These are phyloP conservation scores for Vultur gryphus DNA, from an alignment of 2,797 vertebrate genomes.

Conservation along the genomic window DNA sequence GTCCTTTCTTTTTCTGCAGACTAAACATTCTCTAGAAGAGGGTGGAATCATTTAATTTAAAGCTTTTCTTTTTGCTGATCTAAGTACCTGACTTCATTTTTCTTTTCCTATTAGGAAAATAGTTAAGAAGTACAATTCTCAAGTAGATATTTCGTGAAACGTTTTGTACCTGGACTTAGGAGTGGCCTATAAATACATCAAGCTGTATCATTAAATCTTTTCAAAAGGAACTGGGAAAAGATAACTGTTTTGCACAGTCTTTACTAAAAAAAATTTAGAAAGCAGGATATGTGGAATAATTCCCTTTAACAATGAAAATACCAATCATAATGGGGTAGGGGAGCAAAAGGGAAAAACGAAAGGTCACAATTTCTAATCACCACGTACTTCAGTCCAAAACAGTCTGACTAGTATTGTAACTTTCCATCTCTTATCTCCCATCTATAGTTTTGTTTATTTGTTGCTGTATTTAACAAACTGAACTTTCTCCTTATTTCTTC, in stretches of 20 bases:
- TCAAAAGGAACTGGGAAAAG: neutral
- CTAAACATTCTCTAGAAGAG: neutral
- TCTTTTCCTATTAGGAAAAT: neutral
- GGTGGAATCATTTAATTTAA: neutral
- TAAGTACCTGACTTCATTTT: neutral
- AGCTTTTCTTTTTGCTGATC: neutral
- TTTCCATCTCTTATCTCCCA: neutral
- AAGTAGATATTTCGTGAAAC: neutral
- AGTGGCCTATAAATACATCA: neutral
- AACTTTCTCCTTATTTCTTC: neutral
- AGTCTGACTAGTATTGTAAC: neutral
- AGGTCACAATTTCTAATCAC: neutral
- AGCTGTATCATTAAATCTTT: neutral
- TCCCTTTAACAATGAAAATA: neutral
- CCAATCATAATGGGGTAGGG: neutral
- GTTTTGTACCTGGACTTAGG: neutral
- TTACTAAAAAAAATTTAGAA: neutral
- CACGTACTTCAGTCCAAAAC: neutral
- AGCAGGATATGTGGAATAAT: neutral
- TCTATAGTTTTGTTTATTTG: neutral
- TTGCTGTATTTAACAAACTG: neutral
- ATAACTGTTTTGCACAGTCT: neutral
- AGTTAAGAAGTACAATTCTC: neutral
- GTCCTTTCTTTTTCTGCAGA: neutral
- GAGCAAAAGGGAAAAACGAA: neutral